Evolutionary conservation across 1,140 invertebrate genomes (phyloP), one percentile per base, ranked within the genome.

Genomic region (Aethina tumida): DNA sequence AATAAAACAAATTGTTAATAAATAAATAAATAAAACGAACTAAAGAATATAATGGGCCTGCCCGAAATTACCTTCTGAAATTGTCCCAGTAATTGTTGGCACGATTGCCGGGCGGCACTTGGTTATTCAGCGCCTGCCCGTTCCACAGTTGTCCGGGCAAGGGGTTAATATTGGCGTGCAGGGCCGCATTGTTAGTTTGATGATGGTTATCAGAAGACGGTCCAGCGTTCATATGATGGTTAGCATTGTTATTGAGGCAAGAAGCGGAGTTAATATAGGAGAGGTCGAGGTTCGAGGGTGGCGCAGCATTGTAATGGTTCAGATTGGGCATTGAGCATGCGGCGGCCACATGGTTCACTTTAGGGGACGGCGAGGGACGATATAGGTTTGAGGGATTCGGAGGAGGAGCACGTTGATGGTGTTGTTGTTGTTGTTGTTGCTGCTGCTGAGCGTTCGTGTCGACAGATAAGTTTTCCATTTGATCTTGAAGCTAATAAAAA

Each of bases 31-130:
- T 16, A 31, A 15, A 33, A 33, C 4, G 10, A 33, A 10, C 14
- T 13, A 15, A 19, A 7, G n/a, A 18, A 24, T 24, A 7, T 24
- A 10, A 26, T 10, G 4, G 2, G 24, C 13, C 4, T 5, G 14
- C 24, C 13, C 8, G 25, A 12, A 41, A 50, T 73, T 77, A 85
- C 83, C 83, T 86, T 68, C 82, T 65, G 59, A 91, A 90, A 68
- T 90, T 90, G 54, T 91, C 87, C 85, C 84, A 89, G 63, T 88
- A 90, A 64, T 90, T 90, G 60, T 90, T 91, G 26, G 85, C 84
- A 41, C 85, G 67, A 60, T 84, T 87, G 14, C 84, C 84, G 8
- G 85, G 84, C 24, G 84, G 79, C 39, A 89, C 84, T 70, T 89
- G 84, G 63, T 88, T 88, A 61, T 88, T 88, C 9, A 88, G 62